These are phyloP conservation scores for Natator depressus DNA, from an alignment of 2,113 vertebrate genomes.

Conservation along the genomic window DNA sequence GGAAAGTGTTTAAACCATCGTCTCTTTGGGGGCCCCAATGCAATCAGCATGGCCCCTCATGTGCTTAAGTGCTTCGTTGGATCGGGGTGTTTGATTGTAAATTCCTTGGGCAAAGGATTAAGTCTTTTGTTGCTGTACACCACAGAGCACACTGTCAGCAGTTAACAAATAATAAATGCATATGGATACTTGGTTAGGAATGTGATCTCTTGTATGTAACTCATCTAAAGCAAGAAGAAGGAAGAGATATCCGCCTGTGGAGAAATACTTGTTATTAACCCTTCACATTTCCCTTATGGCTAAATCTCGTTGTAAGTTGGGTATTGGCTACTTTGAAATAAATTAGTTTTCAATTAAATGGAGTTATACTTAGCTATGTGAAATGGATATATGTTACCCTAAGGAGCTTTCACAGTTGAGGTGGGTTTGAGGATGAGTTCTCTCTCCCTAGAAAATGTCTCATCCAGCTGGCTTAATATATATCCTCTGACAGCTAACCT, in stretches of 20 bases:
- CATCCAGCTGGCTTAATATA: too few species aligned
- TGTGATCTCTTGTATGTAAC: rapidly evolving
- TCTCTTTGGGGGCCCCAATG: background rate
- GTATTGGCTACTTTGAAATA: rapidly evolving
- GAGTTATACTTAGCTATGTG: background rate
- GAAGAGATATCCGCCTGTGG: background rate
- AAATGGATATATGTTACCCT: background rate
- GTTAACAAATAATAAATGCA: too few species aligned
- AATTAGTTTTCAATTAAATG: background rate
- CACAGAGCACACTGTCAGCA: rapidly evolving
- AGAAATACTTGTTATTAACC: rapidly evolving
- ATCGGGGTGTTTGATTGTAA: background rate
- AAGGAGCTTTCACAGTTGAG: background rate
- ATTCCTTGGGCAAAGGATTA: background rate
- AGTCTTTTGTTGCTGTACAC: background rate
- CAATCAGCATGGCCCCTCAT: background rate
- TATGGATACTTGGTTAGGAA: rapidly evolving
- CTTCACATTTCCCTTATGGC: background rate
- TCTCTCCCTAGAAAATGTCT: too few species aligned
- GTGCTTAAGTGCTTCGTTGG: background rate
- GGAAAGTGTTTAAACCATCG: background rate
- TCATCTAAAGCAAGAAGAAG: background rate
- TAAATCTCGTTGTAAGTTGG: background rate
- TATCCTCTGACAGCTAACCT: too few species aligned
- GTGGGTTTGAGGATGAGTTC: too few species aligned